Base-by-base conservation (phyloP, 2,797 vertebrate genomes). In the Champsocephalus esox region DNA sequence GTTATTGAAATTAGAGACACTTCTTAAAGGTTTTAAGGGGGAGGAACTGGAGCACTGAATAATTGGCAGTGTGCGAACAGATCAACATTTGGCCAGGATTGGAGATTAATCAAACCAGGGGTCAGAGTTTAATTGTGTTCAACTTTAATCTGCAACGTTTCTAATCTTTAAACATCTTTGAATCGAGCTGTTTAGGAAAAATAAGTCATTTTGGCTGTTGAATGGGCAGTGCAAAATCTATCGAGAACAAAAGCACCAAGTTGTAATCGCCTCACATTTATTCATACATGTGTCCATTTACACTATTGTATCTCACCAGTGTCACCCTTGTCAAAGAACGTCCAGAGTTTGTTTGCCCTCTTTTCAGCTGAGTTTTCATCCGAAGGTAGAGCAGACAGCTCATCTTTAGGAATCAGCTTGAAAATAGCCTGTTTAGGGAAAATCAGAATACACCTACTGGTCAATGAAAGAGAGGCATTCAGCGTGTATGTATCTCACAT, bases 341-440 rank as follows among this genome's bases (percentile, higher is more conserved):
- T 79, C 97, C 97, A 97, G 73, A 98, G 94, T 91, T 97, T 97
- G 14, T 95, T 85, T 0, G 96, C 90, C 62, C 97, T 93, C 83
- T 97, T 97, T 28, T 97, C 95, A 0, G 96, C 91, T 0, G 96
- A 94, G 90, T 96, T 96, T 79, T 98, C 97, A 32, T 97, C 96
- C 0, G 92, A 89, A 2, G 95, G 88, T 48, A 98, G 93, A 3
- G 4, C 3, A 0, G 71, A 48, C 28, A 91, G 5, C 4, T 97
- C 95, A 8, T 96, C 93, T 24, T 88, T 85, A 5, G 92, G 95
- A 78, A 96, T 96, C 92, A 97, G 95, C 85, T 96, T 97, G 79
- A 97, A 97, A 87, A 97, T 96, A 0, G 97, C 95, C 97, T 97
- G 86, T 67, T 14, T 17, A 14, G 13, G 32, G 1, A 32, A 69